phyloP scores from a whole-genome alignment of 2,113 vertebrate species.

The Opisthocomus hoazin region DNA sequence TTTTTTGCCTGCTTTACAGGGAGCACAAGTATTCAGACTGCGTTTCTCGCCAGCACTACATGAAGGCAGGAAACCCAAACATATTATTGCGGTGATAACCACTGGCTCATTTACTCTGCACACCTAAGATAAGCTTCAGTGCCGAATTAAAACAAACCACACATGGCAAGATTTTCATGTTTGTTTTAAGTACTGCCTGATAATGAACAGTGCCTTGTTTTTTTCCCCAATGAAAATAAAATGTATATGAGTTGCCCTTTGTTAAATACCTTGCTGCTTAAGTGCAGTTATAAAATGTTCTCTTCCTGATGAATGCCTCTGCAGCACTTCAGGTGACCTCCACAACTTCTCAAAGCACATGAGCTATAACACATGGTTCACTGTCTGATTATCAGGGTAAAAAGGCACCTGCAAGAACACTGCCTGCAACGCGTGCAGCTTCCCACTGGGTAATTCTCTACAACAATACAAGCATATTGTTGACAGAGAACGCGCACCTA shows the following conservation, averaged over 20 bases:
- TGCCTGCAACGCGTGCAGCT: neutral
- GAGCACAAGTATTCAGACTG: neutral
- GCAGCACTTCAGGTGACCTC: neutral
- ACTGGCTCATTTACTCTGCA: conserved; percentile 17
- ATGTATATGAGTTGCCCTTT: neutral
- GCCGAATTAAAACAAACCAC: conserved; percentile 23
- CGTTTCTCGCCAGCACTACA: neutral
- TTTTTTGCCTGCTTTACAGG: neutral
- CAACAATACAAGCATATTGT: neutral
- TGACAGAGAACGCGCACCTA: neutral
- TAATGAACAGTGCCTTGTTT: neutral
- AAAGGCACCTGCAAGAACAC: conserved; percentile 30
- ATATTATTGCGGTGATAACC: neutral
- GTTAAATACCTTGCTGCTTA: neutral
- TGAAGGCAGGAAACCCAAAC: conserved; percentile 41
- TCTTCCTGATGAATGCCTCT: neutral
- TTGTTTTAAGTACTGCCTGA: conserved; percentile 12
- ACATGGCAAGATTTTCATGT: neutral
- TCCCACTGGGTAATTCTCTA: neutral
- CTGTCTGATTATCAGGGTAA: neutral
- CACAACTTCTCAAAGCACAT: neutral
- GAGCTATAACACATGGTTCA: neutral
- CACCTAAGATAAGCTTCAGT: conserved; percentile 19
- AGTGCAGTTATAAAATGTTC: neutral
- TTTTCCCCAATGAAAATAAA: neutral